Percentiles rank a stretch among this genome's conserved stretches.
phyloP scores from a whole-genome alignment of 2,113 vertebrate genomes.

The Aptenodytes patagonicus region DNA sequence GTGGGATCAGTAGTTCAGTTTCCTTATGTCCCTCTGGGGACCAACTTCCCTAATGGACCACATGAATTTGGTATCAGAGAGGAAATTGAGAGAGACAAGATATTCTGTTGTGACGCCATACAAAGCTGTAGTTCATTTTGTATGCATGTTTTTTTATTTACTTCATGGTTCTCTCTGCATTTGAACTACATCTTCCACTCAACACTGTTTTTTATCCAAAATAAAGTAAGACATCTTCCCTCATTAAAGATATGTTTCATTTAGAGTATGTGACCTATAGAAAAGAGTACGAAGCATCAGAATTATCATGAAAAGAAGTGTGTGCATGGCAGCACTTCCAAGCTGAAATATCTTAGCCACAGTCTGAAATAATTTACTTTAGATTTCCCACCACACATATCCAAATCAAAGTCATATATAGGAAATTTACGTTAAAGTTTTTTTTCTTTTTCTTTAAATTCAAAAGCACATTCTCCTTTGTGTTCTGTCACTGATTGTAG shows the following conservation, averaged over 20 bases:
- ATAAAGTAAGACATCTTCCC: not conserved
- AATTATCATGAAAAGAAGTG: not conserved
- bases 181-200: not conserved
- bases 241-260: not conserved
- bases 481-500: not conserved
- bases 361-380: not conserved
- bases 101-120: slow-evolving; percentile 1
- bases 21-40: not conserved
- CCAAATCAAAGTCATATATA: not conserved
- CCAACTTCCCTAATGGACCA: not conserved
- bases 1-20: not conserved
- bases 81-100: slow-evolving; percentile 29
- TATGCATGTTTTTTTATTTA: not conserved
- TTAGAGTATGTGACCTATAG: not conserved
- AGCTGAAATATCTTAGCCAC: not conserved
- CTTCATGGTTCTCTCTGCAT: not conserved
- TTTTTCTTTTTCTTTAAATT: not conserved
- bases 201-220: not conserved
- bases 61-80: slow-evolving; percentile 2
- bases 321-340: not conserved
- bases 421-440: not conserved
- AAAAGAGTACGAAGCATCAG: not conserved
- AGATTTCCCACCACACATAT: not conserved
- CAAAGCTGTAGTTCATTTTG: not conserved
- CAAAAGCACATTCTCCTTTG: not conserved